Percentiles rank a stretch among this genome's conserved stretches.
Evolutionary conservation across 1,140 invertebrate genomes (phyloP).

Genomic region (Probaryconus sp.): DNA sequence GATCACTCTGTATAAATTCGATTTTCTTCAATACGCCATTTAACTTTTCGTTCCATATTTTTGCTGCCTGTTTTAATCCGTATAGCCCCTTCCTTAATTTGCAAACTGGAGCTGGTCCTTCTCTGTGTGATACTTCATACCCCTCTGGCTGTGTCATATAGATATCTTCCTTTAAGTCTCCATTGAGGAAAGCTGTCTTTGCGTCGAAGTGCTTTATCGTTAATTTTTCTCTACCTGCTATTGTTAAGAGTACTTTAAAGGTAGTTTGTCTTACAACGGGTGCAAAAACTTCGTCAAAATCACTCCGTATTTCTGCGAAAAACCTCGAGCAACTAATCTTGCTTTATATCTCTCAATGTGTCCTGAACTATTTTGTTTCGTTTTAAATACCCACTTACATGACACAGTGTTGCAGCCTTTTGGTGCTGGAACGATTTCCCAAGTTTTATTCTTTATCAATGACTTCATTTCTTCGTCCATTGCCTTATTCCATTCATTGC

Average conservation of each 20-base stretch:
- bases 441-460: neutral
- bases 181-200: constrained; percentile 67
- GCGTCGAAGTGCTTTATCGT: constrained; percentile 65
- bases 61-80: constrained; percentile 14
- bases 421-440: neutral
- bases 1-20: no score
- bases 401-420: neutral
- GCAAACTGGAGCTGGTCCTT: no score
- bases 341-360: constrained; percentile 24
- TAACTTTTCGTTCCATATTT: constrained; percentile 8
- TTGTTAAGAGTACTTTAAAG: constrained; percentile 46
- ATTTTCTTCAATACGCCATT: neutral
- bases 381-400: constrained; percentile 39
- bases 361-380: constrained; percentile 35
- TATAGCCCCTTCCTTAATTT: constrained; percentile 27
- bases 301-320: constrained; percentile 42
- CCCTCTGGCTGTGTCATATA: constrained; percentile 71
- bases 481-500: neutral
- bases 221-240: constrained; percentile 13
- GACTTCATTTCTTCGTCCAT: constrained; percentile 2
- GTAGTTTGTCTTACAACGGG: constrained; percentile 54
- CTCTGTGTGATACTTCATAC: constrained; percentile 26
- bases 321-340: constrained; percentile 38
- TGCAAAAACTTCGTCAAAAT: constrained; percentile 64
- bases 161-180: constrained; percentile 66